These are phyloP conservation scores for Listronotus bonariensis DNA, from an alignment of 1,140 invertebrate species.

Conservation along the genomic window DNA sequence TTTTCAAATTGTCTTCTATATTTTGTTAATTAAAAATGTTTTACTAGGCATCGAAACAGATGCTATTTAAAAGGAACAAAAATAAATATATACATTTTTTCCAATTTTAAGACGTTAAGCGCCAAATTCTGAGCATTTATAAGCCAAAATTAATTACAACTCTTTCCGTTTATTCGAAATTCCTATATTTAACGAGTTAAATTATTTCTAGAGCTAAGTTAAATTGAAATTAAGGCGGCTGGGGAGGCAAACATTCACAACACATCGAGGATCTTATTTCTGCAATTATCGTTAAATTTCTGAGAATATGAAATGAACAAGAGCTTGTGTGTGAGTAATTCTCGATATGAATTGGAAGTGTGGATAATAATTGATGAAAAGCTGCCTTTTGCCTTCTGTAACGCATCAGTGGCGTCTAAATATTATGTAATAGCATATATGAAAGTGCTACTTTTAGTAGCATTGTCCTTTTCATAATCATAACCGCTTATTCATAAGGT, in stretches of 20 bases:
- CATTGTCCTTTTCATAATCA: too few relatives aligned
- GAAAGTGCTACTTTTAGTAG: too few relatives aligned
- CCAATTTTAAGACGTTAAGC: conserved; percentile 1
- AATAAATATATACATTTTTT: conserved; percentile 2
- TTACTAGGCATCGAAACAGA: too few relatives aligned
- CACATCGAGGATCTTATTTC: conserved; percentile 38
- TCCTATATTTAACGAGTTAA: conserved; percentile 42
- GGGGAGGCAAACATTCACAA: conserved; percentile 40
- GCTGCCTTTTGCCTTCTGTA: conserved; percentile 7
- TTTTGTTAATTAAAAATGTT: too few relatives aligned
- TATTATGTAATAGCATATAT: too few relatives aligned
- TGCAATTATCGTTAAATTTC: conserved; percentile 38
- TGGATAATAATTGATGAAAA: conserved; percentile 34
- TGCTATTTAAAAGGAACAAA: too few relatives aligned
- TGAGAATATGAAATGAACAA: conserved; percentile 33
- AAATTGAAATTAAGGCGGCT: conserved; percentile 42
- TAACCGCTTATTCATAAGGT: too few relatives aligned
- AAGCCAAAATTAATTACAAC: conserved; percentile 40
- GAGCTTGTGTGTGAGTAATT: conserved; percentile 36
- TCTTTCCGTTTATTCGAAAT: conserved; percentile 37
- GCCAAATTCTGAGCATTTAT: conserved; percentile 12
- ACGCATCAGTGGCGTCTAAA: conserved; percentile 3
- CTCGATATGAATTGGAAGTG: conserved; percentile 29
- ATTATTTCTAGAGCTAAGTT: conserved; percentile 39
- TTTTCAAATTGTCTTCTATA: too few relatives aligned